These are phyloP conservation scores for Troides helena DNA, from an alignment of 2,888 invertebrate species.

Conservation along the genomic window DNA sequence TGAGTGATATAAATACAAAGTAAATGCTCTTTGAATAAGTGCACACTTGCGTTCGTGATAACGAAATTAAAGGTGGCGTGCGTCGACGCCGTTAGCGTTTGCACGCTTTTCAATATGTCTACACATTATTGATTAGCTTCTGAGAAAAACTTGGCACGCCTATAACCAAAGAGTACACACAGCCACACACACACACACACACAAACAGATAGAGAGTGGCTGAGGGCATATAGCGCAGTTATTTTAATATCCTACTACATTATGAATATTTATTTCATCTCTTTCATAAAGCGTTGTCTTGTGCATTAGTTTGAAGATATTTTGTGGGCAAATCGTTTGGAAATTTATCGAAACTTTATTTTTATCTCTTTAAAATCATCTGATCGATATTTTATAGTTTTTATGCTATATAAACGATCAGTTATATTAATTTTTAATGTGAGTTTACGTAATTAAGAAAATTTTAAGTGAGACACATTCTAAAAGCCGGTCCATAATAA, in stretches of 20 bases:
- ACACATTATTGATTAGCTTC: conserved; percentile 65
- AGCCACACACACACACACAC: conserved; percentile 31
- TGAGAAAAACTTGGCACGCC: conserved; percentile 62
- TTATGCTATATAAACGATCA: background rate
- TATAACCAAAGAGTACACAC: conserved; percentile 35
- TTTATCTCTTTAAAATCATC: background rate
- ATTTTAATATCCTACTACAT: conserved; percentile 38
- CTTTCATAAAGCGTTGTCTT: conserved; percentile 12
- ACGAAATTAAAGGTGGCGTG: conserved; percentile 50
- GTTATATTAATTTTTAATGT: background rate
- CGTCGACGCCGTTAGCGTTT: conserved; percentile 51
- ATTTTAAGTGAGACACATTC: conserved; percentile 3
- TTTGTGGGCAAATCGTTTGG: conserved; percentile 10
- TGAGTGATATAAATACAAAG: conserved; percentile 30
- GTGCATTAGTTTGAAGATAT: conserved; percentile 9
- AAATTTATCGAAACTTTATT: conserved; percentile 3
- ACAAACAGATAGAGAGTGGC: conserved; percentile 19
- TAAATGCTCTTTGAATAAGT: conserved; percentile 31
- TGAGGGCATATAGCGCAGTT: conserved; percentile 36
- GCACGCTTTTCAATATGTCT: conserved; percentile 60
- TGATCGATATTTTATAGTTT: background rate
- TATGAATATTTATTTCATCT: conserved; percentile 28
- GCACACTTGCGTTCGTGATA: conserved; percentile 34
- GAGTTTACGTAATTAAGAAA: conserved; percentile 8
- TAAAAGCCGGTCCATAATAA: conserved; percentile 9